Evolutionary conservation across 1,140 invertebrate genomes (phyloP), one percentile per base, ranked within the genome.

Genomic region (Saccostrea cuccullata): DNA sequence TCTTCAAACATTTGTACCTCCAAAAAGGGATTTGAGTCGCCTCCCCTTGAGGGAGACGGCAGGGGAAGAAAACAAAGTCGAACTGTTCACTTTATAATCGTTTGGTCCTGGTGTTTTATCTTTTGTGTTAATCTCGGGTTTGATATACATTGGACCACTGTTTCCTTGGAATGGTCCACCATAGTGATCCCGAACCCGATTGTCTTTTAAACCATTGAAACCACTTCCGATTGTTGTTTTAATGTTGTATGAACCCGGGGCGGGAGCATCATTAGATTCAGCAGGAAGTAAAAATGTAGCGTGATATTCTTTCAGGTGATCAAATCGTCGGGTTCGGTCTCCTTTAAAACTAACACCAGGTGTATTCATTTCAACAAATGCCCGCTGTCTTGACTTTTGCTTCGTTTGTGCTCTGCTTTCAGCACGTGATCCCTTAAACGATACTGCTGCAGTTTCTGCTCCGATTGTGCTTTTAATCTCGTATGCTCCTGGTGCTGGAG

Each of bases 281-380:
- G 88, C 86, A 23, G 91, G 91, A 55, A 91, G 85, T 26, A 91
- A 86, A 67, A 91, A 91, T 36, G 89, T 85, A 26, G 91, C 91
- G 40, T 91, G 90, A 20, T 89, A 85, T 47, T 84, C 60, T 60
- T 86, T 86, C 13, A 85, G 20, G 58, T 73, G 82, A 26, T 83
- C 82, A 47, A 87, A 58, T 40, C 67, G 26, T 70, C 88, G 82
- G 40, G 64, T 26, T 87, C 88, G 23, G 30, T 85, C 70, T 26
- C 88, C 88, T 85, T 89, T 89, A 13, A 89, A 89, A 0, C 85
- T 73, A 15, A 84, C 60, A 26, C 87, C 87, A 4, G 58, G 55
- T 8, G 64, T 64, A 70, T 73, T n/a, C 47, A 56, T 64, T 30
- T 83, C 83, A 36, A 82, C 15, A 15, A 82, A 87, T 23, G 58